Evolutionary conservation across 2,797 vertebrate species (phyloP), one percentile per base, ranked within the genome.

Genomic region (Ambastaia sidthimunki): DNA sequence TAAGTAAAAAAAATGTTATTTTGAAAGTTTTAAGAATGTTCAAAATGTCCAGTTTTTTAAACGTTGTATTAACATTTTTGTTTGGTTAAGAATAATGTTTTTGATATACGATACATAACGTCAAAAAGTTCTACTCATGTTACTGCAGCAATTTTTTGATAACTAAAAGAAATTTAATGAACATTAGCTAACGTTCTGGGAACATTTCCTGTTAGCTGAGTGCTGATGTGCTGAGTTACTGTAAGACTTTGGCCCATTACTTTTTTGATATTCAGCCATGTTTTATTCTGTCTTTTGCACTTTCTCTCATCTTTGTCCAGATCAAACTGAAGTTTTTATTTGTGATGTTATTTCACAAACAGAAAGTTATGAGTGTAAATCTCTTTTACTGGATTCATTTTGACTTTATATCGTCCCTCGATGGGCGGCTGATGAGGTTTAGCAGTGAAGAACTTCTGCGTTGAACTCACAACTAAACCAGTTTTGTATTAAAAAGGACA

Each of bases 211-310:
- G 37, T 11, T 10, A 44, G 41, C 41, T 44, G 9, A 10, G 57
- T 44, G 69, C 81, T 19, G 9, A 31, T 31, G 4, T 18, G 11
- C 16, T 73, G 52, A 82, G 80, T 82, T 78, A 82, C 52, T 54
- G 10, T 55, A 59, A 44, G 2, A 2, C 41, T 44, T 10, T 41
- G 37, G 6, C 9, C 52, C 54, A 76, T 65, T 60, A 66, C 68
- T 79, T 18, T 63, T 31, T n/a, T 12, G 6, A 41, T 23, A 59
- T 25, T 23, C 23, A 71, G 19, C 47, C 48, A 41, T 23, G 41
- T 31, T 47, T 34, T 28, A 23, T 52, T 70, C 25, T 18, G 23
- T 62, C 41, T 74, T n/a, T 52, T 52, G 15, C 18, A 18, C 4
- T 60, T 31, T n/a, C 28, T 18, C 60, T 67, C 9, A 23, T 47